Evolutionary conservation across 1,140 invertebrate genomes (phyloP).

Genomic region (Rhizoglyphus robini): DNA sequence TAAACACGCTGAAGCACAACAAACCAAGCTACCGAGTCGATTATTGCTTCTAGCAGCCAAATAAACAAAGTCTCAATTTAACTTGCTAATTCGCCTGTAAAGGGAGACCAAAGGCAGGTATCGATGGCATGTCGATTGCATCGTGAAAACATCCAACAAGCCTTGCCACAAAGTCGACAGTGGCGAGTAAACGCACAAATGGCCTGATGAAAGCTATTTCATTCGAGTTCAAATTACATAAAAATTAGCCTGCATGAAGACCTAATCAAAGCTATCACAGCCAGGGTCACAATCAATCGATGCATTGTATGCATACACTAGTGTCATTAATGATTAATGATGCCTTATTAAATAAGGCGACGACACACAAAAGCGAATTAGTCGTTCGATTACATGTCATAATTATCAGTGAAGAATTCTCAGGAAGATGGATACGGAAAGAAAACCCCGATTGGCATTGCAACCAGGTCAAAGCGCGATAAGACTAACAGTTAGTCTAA

Average conservation of each 20-base stretch:
- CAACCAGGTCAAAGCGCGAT: no score
- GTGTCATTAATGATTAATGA: no score
- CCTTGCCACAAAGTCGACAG: neutral
- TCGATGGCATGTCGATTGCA: neutral
- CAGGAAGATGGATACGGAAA: neutral
- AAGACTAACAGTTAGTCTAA: no score
- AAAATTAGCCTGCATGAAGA: neutral
- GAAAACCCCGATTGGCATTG: neutral
- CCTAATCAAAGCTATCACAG: conserved; percentile 1
- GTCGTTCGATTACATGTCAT: conserved; percentile 13
- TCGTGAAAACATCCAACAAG: neutral
- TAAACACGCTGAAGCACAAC: neutral
- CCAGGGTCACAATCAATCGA: neutral
- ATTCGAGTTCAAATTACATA: conserved; percentile 4
- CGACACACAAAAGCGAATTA: neutral
- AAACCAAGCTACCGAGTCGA: no score
- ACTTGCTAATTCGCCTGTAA: conserved; percentile 8
- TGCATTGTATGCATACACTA: neutral
- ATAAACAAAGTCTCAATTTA: neutral
- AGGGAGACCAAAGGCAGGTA: no score
- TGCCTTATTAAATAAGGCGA: neutral
- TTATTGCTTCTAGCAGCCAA: neutral
- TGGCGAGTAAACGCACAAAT: neutral
- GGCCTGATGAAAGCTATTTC: neutral
- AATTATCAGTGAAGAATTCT: conserved; percentile 4